Conservation (phyloP, 2,888 invertebrate genomes). For the Dromius quadrimaculatus region DNA sequence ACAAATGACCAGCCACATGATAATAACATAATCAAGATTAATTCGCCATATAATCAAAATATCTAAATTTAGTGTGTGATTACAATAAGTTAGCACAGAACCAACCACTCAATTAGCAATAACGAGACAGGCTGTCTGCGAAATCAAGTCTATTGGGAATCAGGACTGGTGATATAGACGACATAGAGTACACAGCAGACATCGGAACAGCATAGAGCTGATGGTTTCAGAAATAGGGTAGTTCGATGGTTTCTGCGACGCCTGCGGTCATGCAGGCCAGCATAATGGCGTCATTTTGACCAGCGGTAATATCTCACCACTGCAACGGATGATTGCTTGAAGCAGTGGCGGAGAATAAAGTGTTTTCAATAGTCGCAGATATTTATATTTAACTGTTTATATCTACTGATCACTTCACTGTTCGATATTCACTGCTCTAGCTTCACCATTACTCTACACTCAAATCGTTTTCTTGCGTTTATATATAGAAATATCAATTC, state of each 20-base stretch:
- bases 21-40: constrained; percentile 28
- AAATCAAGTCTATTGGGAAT: constrained; percentile 7
- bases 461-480: no score
- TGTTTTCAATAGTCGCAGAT: no score
- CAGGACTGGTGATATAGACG: constrained; percentile 14
- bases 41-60: neutral
- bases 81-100: no score
- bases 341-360: neutral
- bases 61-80: neutral
- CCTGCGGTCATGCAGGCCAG: constrained; percentile 10
- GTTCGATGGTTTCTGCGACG: neutral
- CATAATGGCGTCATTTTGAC: constrained; percentile 34
- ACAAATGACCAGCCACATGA: constrained; percentile 7
- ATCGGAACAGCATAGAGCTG: no score
- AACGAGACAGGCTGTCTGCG: constrained; percentile 8
- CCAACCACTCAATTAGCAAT: constrained; percentile 21
- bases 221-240: no score
- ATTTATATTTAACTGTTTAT: no score
- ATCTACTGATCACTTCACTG: no score
- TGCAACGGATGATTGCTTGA: no score
- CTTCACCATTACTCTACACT: no score
- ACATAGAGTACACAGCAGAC: neutral
- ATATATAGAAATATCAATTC: no score
- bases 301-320: constrained; percentile 8
- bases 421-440: no score